Conservation (phyloP, 2,113 vertebrate species). For the Nycticorax nycticorax region DNA sequence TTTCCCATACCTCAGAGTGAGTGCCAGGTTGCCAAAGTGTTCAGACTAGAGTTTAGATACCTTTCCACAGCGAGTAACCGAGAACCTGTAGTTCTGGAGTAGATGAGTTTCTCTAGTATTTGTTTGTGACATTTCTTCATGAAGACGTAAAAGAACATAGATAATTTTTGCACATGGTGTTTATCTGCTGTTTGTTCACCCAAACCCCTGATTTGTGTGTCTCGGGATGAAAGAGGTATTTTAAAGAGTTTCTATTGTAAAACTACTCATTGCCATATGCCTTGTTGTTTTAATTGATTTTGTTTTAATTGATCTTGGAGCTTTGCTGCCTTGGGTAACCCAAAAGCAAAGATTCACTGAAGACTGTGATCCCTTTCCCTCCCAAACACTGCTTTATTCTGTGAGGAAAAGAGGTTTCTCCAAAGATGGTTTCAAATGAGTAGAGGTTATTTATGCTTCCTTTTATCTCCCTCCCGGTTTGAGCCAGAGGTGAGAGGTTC, state of each 20-base stretch:
- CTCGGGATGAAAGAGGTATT: background rate
- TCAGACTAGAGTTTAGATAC: background rate
- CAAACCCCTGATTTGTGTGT: background rate
- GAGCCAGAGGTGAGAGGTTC: background rate
- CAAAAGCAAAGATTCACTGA: background rate
- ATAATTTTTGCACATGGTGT: fast-evolving
- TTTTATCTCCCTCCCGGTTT: background rate
- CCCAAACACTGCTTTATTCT: background rate
- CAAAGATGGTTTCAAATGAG: background rate
- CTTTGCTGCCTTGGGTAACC: background rate
- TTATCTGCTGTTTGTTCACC: background rate
- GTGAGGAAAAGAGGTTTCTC: background rate
- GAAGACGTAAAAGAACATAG: background rate
- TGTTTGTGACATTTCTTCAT: background rate
- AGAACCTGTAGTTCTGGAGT: background rate
- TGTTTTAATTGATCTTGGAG: background rate
- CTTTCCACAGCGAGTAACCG: background rate
- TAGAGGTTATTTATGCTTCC: background rate
- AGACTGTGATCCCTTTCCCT: background rate
- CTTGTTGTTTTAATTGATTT: background rate
- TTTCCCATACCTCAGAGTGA: background rate
- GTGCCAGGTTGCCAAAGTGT: background rate
- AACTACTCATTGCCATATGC: background rate
- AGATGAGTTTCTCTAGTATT: background rate
- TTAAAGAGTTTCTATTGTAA: fast-evolving